These are phyloP conservation scores for Pipistrellus kuhlii DNA, from an alignment of 2,797 vertebrate species.

Conservation along the genomic window DNA sequence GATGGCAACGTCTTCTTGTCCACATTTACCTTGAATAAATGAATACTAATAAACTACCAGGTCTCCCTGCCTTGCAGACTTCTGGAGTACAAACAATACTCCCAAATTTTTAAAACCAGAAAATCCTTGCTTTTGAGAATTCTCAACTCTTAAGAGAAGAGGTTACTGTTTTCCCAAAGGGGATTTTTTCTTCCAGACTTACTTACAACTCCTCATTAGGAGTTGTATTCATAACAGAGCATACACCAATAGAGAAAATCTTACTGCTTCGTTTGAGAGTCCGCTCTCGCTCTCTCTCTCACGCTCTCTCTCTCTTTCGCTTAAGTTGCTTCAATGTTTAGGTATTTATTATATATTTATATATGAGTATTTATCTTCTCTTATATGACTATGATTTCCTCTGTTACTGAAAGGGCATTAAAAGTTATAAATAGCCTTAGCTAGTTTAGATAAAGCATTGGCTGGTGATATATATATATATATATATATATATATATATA, in stretches of 20 bases:
- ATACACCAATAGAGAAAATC: neutral
- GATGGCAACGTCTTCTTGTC: neutral
- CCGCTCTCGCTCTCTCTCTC: neutral
- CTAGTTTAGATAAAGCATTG: too few relatives aligned
- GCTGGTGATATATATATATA: too few relatives aligned
- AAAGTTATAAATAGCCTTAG: conserved; percentile 47
- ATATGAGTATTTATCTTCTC: neutral
- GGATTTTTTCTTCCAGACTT: neutral
- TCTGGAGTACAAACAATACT: neutral
- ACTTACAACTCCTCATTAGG: neutral
- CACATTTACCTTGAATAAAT: neutral
- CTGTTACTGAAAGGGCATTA: conserved; percentile 35
- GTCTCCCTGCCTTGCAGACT: neutral
- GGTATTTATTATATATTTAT: conserved; percentile 1
- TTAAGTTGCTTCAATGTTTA: conserved; percentile 35
- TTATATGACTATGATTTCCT: conserved; percentile 14
- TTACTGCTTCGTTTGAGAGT: neutral
- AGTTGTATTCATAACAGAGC: neutral
- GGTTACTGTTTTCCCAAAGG: neutral
- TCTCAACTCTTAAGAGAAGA: conserved; percentile 13
- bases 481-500: too few relatives aligned
- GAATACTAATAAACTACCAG: neutral
- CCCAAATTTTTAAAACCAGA: conserved; percentile 5
- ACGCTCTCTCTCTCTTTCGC: neutral
- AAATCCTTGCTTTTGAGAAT: conserved; percentile 13